A percentile compares a stretch with the other conserved stretches of the same genome.
phyloP scores from a whole-genome alignment of 2,113 vertebrate genomes.

The Chitala chitala region DNA sequence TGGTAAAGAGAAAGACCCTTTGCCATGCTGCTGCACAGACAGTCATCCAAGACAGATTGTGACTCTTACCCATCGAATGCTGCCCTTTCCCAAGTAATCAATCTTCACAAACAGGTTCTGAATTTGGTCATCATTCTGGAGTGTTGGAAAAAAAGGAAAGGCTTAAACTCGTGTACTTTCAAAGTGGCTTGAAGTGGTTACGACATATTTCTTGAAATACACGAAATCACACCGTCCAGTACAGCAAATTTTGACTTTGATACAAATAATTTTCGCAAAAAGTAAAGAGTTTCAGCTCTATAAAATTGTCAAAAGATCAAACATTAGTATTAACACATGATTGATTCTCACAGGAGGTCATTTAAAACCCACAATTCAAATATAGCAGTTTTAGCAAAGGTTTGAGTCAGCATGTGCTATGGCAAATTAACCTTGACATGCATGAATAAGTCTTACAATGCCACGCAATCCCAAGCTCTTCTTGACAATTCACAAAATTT shows the following conservation, averaged over 20 bases:
- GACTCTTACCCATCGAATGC: conserved; percentile 60
- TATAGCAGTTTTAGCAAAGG: too few species aligned
- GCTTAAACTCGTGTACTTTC: not conserved
- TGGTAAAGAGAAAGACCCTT: conserved; percentile 28
- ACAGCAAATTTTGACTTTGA: too few species aligned
- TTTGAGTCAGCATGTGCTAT: too few species aligned
- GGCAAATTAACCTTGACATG: not conserved
- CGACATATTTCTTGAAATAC: too few species aligned
- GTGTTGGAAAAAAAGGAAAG: conserved; percentile 41
- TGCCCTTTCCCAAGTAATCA: conserved; percentile 57
- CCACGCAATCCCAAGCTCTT: conserved; percentile 50
- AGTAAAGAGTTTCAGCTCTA: too few species aligned
- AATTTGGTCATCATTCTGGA: conserved; percentile 63
- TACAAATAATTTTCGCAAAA: too few species aligned
- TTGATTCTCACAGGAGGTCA: too few species aligned
- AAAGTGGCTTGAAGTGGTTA: not conserved
- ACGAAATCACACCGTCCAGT: too few species aligned
- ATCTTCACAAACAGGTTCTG: conserved; percentile 69
- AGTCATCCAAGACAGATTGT: conserved; percentile 5
- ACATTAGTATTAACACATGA: too few species aligned
- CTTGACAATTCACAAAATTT: conserved; percentile 58
- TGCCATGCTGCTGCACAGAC: too few species aligned
- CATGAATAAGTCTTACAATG: conserved; percentile 41
- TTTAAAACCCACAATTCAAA: not conserved
- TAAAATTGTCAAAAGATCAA: too few species aligned